Percentiles rank a stretch among this genome's conserved stretches.
Evolutionary conservation across 2,113 vertebrate genomes (phyloP).

Genomic region (Elanoides forficatus): DNA sequence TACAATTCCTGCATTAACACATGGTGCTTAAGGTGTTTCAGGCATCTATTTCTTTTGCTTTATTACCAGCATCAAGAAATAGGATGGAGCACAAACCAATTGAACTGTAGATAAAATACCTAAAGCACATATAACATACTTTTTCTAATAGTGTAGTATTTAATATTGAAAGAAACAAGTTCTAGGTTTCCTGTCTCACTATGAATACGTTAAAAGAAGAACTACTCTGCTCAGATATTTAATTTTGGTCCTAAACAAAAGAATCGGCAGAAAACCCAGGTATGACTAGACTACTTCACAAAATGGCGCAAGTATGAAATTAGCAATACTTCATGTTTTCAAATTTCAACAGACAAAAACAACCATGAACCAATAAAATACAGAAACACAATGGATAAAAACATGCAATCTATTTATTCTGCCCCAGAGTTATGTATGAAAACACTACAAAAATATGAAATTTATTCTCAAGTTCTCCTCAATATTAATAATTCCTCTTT

Average conservation of each 20-base stretch:
- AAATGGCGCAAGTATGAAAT: conserved; percentile 7
- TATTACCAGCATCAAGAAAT: conserved; percentile 9
- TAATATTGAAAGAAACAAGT: neutral
- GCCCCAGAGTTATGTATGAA: conserved; percentile 20
- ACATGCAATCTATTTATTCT: conserved; percentile 41
- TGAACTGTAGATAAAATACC: neutral
- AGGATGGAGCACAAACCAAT: neutral
- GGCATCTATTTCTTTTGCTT: neutral
- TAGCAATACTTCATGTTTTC: neutral
- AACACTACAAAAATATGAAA: neutral
- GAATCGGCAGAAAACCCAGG: neutral
- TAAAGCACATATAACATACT: neutral
- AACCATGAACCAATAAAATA: conserved; percentile 31
- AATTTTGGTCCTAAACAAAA: neutral
- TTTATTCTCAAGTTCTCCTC: conserved; percentile 14
- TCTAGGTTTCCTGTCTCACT: neutral
- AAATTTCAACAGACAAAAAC: conserved; percentile 18
- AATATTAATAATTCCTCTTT: neutral
- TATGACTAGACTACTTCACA: neutral
- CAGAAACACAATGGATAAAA: conserved; percentile 44
- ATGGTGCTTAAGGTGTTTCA: conserved; percentile 8
- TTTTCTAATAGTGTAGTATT: neutral
- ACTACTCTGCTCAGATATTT: neutral
- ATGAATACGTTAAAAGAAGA: neutral
- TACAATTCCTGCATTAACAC: neutral